phyloP scores from a whole-genome alignment of 2,797 vertebrate genomes.

The Molossus alvarezi region DNA sequence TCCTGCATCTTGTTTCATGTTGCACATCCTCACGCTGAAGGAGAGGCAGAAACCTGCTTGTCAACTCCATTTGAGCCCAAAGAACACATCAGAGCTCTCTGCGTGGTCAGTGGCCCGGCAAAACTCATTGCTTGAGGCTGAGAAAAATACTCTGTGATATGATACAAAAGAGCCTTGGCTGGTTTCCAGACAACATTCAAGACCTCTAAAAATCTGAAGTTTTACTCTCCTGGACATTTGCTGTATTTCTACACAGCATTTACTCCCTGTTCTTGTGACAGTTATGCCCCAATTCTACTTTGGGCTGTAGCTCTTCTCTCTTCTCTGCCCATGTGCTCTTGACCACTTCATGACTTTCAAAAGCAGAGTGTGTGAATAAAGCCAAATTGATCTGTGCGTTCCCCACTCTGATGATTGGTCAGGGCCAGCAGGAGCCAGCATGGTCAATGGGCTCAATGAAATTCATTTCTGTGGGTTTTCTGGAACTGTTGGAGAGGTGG shows the following conservation, averaged over 20 bases:
- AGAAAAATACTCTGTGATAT: background rate
- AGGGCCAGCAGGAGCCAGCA: background rate
- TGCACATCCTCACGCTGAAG: background rate
- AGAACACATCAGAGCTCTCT: background rate
- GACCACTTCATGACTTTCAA: background rate
- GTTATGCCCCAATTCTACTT: background rate
- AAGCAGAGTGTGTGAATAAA: background rate
- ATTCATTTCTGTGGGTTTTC: conserved; percentile 35
- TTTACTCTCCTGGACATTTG: background rate
- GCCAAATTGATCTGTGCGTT: background rate
- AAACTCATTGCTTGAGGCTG: background rate
- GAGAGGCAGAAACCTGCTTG: background rate
- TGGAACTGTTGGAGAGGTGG: background rate
- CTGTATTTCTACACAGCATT: background rate
- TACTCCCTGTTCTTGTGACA: background rate
- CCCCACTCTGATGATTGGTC: background rate
- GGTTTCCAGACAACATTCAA: background rate
- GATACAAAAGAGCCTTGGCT: background rate
- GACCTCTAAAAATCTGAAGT: background rate
- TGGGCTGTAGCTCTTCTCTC: background rate
- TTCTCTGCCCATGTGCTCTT: background rate
- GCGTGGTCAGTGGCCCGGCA: background rate
- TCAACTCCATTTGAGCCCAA: background rate
- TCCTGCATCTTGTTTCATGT: background rate
- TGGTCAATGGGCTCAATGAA: background rate